A percentile compares a stretch with the other conserved stretches of the same genome.
Conservation (phyloP, 2,888 invertebrate species). For the Globia sparganii region DNA sequence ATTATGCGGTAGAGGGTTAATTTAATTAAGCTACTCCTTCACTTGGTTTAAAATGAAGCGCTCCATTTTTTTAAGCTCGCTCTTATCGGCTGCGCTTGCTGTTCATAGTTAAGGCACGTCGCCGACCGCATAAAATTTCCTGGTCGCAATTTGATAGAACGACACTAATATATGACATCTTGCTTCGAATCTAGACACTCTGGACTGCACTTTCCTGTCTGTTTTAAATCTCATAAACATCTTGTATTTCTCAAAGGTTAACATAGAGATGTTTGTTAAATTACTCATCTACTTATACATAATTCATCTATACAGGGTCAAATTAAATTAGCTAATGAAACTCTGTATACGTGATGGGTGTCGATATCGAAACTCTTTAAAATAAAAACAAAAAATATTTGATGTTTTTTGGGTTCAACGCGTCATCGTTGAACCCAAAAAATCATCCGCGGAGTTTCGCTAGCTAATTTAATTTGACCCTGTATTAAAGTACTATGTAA, state of each 20-base stretch:
- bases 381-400: background rate
- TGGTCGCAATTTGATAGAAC: slow-evolving; percentile 8
- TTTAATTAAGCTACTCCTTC: slow-evolving; percentile 31
- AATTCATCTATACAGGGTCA: background rate
- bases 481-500: background rate
- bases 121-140: slow-evolving; percentile 11
- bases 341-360: background rate
- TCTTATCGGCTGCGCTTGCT: slow-evolving; percentile 14
- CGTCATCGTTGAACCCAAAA: no score
- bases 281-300: no score
- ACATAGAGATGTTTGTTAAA: no score
- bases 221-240: background rate
- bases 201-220: background rate
- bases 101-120: slow-evolving; percentile 18
- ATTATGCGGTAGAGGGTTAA: slow-evolving; percentile 4
- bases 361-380: background rate
- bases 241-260: background rate
- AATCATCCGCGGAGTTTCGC: no score
- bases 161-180: slow-evolving; percentile 3
- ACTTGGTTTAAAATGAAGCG: slow-evolving; percentile 14
- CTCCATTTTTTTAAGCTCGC: slow-evolving; percentile 26
- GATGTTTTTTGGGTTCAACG: no score
- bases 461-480: no score
- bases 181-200: background rate
- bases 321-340: background rate